Evolutionary conservation across 2,797 vertebrate species (phyloP).

Genomic region (Salmo trutta): DNA sequence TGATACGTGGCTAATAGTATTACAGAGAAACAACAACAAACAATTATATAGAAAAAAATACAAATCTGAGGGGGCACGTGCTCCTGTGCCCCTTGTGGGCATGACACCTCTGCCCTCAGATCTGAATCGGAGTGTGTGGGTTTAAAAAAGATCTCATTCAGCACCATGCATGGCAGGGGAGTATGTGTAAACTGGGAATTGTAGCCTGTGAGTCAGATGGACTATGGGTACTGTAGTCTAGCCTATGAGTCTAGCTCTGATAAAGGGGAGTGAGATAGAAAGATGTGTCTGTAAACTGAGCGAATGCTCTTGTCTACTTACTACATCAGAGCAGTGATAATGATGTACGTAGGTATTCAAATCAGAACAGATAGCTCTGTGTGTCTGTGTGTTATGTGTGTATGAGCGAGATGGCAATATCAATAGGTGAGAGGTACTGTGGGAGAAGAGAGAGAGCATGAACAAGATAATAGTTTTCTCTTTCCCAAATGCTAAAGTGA

Average conservation of each 20-base stretch:
- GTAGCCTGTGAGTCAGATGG: constrained; percentile 28
- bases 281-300: not conserved
- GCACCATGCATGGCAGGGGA: constrained; percentile 4
- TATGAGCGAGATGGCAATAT: too few species aligned
- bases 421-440: not conserved
- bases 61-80: too few species aligned
- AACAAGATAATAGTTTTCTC: not conserved
- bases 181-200: constrained; percentile 13
- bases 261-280: not conserved
- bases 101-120: not conserved
- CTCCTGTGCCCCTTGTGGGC: too few species aligned
- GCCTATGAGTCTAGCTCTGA: too few species aligned
- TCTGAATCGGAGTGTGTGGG: constrained; percentile 5
- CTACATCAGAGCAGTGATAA: not conserved
- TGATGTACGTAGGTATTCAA: not conserved
- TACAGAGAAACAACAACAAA: too few species aligned
- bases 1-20: too few species aligned
- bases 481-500: constrained; percentile 32
- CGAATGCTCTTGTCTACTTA: not conserved
- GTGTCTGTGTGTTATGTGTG: not conserved
- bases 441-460: not conserved
- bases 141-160: constrained; percentile 18
- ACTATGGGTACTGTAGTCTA: not conserved
- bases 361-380: not conserved
- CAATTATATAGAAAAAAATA: too few species aligned